Percentiles rank a stretch among this genome's conserved stretches.
Conservation (phyloP, 2,888 invertebrate species). For the Pogonocherus hispidulus region DNA sequence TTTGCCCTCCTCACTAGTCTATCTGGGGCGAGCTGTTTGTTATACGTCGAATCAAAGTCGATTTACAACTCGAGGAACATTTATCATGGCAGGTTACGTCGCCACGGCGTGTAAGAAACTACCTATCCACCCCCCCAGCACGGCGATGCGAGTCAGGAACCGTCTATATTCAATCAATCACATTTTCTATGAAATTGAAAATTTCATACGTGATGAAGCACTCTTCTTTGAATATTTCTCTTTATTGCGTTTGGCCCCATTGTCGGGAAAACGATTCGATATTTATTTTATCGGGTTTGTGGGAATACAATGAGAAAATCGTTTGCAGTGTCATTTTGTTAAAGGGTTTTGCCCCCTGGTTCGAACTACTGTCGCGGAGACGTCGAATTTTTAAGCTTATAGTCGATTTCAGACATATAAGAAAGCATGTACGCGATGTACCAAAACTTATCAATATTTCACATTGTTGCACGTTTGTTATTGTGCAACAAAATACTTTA, state of each 20-base stretch:
- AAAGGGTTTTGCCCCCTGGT: not conserved
- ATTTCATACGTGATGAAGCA: constrained; percentile 63
- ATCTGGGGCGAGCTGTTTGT: constrained; percentile 55
- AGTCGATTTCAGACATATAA: too few species aligned
- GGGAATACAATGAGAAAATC: not conserved
- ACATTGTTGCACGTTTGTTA: too few species aligned
- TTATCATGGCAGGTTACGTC: constrained; percentile 63
- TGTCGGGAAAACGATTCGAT: constrained; percentile 37
- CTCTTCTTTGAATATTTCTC: constrained; percentile 52
- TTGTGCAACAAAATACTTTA: too few species aligned
- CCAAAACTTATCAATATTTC: too few species aligned
- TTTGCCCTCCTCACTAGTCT: constrained; percentile 19
- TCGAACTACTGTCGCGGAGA: not conserved
- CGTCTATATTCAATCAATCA: constrained; percentile 62
- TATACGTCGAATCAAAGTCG: constrained; percentile 66
- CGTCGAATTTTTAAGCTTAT: too few species aligned
- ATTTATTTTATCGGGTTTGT: constrained; percentile 40
- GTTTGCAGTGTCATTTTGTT: not conserved
- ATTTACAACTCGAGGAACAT: constrained; percentile 62
- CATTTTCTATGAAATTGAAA: constrained; percentile 64
- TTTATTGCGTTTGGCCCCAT: constrained; percentile 44
- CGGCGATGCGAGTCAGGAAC: constrained; percentile 47
- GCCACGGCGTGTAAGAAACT: constrained; percentile 59
- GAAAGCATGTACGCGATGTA: too few species aligned
- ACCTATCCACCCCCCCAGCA: constrained; percentile 49